Conservation (phyloP, 2,113 vertebrate genomes). For the Cavia aperea region DNA sequence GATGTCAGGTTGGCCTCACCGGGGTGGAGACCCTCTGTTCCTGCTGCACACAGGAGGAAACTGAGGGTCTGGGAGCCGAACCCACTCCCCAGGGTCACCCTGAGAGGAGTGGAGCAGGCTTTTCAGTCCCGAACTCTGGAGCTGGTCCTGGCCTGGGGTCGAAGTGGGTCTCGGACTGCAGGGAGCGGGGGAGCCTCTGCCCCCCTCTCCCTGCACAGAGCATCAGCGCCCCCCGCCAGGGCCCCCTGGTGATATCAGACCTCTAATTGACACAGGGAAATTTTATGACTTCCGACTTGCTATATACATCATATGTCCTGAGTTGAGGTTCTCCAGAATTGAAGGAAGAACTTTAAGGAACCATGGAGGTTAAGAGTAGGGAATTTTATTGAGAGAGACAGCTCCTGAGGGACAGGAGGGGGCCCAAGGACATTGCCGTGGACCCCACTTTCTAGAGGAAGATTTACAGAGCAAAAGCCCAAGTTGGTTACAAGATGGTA, state of each 20-base stretch:
- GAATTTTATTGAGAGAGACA: neutral
- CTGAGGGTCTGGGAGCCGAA: neutral
- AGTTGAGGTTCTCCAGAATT: neutral
- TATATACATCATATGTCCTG: neutral
- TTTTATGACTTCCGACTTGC: neutral
- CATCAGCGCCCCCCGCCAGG: neutral
- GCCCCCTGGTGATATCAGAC: neutral
- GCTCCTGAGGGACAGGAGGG: neutral
- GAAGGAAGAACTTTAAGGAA: neutral
- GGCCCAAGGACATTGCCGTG: too few species aligned
- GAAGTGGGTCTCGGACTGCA: fast-evolving
- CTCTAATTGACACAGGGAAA: neutral
- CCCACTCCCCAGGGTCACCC: neutral
- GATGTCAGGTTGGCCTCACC: neutral
- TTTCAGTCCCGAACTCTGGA: neutral
- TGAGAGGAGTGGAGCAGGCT: neutral
- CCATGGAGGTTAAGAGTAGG: neutral
- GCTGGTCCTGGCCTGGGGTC: neutral
- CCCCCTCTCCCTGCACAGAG: neutral
- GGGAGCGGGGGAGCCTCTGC: neutral
- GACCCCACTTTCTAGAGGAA: neutral
- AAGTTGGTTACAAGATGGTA: neutral
- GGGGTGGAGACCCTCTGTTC: neutral
- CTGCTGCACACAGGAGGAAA: neutral
- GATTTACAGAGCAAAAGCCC: neutral